These are phyloP conservation scores for Lasioglossum marginatum DNA, from an alignment of 2,888 invertebrate genomes.

Conservation along the genomic window DNA sequence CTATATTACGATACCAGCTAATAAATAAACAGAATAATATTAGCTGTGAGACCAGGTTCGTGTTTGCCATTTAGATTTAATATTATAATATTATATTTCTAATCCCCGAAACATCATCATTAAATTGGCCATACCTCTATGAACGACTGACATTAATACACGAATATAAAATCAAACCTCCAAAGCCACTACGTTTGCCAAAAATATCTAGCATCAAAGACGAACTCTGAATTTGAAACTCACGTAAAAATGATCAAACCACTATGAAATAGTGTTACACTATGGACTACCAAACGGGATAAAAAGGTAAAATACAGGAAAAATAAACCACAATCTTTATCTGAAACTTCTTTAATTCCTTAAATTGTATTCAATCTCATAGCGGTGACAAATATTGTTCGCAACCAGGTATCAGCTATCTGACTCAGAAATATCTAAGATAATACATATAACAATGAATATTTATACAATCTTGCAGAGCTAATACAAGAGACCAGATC, in stretches of 20 bases:
- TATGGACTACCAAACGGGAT: background rate
- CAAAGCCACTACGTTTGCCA: background rate
- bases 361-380: background rate
- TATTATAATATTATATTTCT: slow-evolving; percentile 1
- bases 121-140: background rate
- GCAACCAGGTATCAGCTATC: background rate
- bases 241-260: background rate
- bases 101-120: background rate
- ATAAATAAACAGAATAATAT: slow-evolving; percentile 10
- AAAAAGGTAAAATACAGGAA: background rate
- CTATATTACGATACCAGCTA: background rate
- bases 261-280: background rate
- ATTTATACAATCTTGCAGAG: background rate
- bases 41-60: background rate
- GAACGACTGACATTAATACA: background rate
- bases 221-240: background rate
- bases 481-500: background rate
- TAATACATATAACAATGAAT: background rate
- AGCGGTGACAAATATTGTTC: background rate
- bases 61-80: background rate
- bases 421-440: background rate
- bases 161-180: background rate
- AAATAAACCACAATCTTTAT: background rate
- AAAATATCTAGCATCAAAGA: background rate
- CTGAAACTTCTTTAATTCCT: background rate